A percentile compares a stretch with the other conserved stretches of the same genome.
Evolutionary conservation across 2,888 invertebrate species (phyloP).

Genomic region (Chrysotoxum bicinctum): DNA sequence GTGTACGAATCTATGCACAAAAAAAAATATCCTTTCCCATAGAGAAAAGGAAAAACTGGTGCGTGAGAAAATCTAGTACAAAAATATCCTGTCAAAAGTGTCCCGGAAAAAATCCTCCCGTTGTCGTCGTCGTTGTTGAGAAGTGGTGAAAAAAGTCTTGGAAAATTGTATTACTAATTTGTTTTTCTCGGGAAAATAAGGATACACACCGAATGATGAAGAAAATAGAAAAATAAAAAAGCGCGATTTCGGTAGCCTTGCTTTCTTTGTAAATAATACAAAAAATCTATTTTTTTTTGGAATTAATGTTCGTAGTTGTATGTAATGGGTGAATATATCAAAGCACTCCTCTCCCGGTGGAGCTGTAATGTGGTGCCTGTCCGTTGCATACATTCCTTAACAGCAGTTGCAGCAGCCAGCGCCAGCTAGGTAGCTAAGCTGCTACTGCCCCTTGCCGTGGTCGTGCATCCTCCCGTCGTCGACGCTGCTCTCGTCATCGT

Average conservation of each 20-base stretch:
- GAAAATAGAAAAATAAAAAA: constrained; percentile 16
- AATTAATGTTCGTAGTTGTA: constrained; percentile 21
- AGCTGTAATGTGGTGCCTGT: constrained; percentile 32
- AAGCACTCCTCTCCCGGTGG: constrained; percentile 35
- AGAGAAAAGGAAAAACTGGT: constrained; percentile 5
- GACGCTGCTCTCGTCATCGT: not conserved
- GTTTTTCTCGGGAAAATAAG: constrained; percentile 26
- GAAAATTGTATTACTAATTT: constrained; percentile 43
- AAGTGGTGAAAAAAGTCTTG: constrained; percentile 1
- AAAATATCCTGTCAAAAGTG: constrained; percentile 59
- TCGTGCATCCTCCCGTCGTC: not conserved
- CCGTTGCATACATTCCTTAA: constrained; percentile 48
- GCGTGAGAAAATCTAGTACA: constrained; percentile 65
- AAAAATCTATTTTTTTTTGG: not conserved
- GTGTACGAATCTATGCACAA: not conserved
- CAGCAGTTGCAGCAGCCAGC: not conserved
- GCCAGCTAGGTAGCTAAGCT: not conserved
- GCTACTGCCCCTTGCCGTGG: not conserved
- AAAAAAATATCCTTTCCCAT: constrained; percentile 26
- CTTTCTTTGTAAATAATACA: not conserved
- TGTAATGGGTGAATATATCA: constrained; percentile 21
- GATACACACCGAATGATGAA: constrained; percentile 32
- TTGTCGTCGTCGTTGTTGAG: too few species aligned
- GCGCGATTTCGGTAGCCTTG: constrained; percentile 8
- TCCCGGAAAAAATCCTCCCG: not conserved